Evolutionary conservation across 2,888 invertebrate genomes (phyloP).

Genomic region (Dromius quadrimaculatus): DNA sequence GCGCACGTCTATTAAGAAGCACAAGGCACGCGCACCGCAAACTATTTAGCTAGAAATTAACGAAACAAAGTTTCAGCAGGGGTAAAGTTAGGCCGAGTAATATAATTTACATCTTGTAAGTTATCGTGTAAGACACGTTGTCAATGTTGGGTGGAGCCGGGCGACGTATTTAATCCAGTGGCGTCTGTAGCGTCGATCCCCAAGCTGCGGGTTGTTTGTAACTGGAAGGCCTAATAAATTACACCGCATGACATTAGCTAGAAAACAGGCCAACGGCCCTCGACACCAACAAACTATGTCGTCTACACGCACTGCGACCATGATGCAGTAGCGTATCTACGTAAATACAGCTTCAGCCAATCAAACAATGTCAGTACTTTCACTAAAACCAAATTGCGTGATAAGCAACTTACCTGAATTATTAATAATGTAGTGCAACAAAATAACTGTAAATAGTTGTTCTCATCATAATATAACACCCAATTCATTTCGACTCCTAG

Average conservation of each 20-base stretch:
- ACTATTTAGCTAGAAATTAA: conserved; percentile 51
- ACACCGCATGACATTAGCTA: conserved; percentile 39
- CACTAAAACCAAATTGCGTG: no score
- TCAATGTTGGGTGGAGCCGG: conserved; percentile 25
- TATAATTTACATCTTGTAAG: conserved; percentile 52
- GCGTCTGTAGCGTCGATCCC: conserved; percentile 11
- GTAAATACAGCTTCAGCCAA: no score
- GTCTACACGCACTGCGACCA: no score
- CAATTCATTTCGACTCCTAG: no score
- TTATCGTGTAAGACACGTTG: conserved; percentile 51
- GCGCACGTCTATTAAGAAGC: conserved; percentile 8
- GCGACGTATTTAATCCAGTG: conserved; percentile 44
- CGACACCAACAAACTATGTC: no score
- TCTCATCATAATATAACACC: no score
- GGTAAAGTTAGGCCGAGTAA: conserved; percentile 40
- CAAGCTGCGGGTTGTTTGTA: conserved; percentile 25
- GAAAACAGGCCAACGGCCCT: conserved; percentile 10
- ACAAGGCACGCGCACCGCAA: conserved; percentile 9
- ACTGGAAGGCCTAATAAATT: conserved; percentile 43
- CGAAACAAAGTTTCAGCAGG: conserved; percentile 43
- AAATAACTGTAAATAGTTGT: no score
- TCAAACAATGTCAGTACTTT: no score
- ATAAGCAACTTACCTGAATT: no score
- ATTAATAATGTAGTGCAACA: no score
- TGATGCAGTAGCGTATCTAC: no score